These are phyloP conservation scores for Thunnus maccoyii DNA, from an alignment of 2,113 vertebrate genomes.

Conservation along the genomic window DNA sequence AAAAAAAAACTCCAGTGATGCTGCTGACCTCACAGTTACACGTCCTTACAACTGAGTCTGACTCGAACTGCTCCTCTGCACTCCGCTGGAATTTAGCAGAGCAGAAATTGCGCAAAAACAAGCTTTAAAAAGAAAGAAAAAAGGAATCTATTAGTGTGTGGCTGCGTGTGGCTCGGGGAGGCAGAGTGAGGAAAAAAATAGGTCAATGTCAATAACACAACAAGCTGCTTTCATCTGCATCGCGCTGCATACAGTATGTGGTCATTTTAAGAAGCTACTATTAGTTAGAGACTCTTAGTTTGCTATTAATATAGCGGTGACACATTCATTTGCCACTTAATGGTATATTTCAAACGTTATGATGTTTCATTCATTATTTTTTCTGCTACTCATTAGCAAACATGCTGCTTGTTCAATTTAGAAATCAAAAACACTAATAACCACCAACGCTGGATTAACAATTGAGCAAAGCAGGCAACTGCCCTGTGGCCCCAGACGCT, in stretches of 20 bases:
- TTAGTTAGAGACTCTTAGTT: background rate
- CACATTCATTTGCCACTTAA: background rate
- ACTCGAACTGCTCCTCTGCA: background rate
- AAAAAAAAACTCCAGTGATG: background rate
- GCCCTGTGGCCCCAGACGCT: no score
- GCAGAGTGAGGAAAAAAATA: slow-evolving; percentile 37
- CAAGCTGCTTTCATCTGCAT: slow-evolving; percentile 49
- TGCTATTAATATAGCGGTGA: background rate
- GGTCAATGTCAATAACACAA: slow-evolving; percentile 68
- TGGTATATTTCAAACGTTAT: background rate
- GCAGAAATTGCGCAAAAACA: slow-evolving; percentile 32
- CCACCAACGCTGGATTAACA: no score
- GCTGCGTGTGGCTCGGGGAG: slow-evolving; percentile 12
- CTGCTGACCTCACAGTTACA: slow-evolving; percentile 9
- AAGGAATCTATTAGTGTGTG: slow-evolving; percentile 29
- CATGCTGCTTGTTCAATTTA: background rate
- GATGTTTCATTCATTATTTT: background rate
- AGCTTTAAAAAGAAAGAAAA: slow-evolving; percentile 29
- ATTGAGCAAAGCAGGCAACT: no score
- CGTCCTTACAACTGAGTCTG: background rate
- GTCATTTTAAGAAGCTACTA: slow-evolving; percentile 11
- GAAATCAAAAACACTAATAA: background rate
- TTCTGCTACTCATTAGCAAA: background rate
- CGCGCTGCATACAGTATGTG: slow-evolving; percentile 8
- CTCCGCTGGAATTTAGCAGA: background rate